Conservation (phyloP, 1,140 invertebrate species). For the Trachymyrmex septentrionalis region DNA sequence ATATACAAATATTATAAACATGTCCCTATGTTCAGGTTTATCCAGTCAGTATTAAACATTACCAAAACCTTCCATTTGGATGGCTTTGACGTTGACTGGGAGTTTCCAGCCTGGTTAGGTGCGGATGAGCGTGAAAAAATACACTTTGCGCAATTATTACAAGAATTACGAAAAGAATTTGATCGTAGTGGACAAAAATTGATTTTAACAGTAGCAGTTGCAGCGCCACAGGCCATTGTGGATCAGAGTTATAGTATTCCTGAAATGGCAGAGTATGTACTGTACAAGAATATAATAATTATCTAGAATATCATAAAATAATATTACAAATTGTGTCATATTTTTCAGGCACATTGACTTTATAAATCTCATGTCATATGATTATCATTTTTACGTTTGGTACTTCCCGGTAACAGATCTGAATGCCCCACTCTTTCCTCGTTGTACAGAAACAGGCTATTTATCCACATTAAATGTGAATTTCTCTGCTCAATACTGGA, state of each 20-base stretch:
- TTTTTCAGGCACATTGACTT: conserved; percentile 91
- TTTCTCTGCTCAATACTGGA: conserved; percentile 94
- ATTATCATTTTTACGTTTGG: conserved; percentile 93
- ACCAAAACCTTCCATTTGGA: conserved; percentile 90
- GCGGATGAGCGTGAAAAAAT: conserved; percentile 87
- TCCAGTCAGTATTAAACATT: conserved; percentile 89
- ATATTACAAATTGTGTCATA: not conserved
- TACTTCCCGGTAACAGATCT: conserved; percentile 93
- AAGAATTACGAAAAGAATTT: conserved; percentile 90
- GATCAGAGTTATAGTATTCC: conserved; percentile 92
- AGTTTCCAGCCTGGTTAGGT: conserved; percentile 90
- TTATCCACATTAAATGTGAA: conserved; percentile 93
- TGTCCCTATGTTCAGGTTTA: conserved; percentile 87
- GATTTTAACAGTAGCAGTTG: conserved; percentile 92
- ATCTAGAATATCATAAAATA: conserved; percentile 4
- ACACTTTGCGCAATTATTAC: conserved; percentile 91
- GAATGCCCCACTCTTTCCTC: conserved; percentile 92
- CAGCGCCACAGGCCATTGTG: conserved; percentile 91
- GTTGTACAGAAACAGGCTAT: conserved; percentile 88
- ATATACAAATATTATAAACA: not conserved
- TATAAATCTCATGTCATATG: conserved; percentile 96
- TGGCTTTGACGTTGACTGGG: conserved; percentile 95
- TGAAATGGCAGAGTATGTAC: conserved; percentile 90
- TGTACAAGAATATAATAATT: not conserved
- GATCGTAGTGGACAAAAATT: conserved; percentile 87